Base-by-base conservation (phyloP, 2,888 invertebrate genomes). In the Ernsta delagoae region DNA sequence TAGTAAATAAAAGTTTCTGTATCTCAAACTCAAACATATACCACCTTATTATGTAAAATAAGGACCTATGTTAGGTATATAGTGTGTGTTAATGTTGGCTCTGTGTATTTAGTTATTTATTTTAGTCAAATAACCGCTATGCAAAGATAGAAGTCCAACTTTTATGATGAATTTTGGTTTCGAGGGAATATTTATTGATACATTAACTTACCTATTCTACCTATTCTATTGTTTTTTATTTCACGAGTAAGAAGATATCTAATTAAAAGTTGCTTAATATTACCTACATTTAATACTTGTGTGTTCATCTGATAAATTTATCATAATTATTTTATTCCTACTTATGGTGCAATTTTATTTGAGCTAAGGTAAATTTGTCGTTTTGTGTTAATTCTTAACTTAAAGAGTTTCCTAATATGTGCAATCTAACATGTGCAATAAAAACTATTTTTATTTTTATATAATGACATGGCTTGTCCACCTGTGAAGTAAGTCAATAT, bases 41-140 rank as follows among this genome's bases (percentile, higher is more conserved):
- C 92, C 92, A 91, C 92, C 92, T 91, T 92, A 91, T 91, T 90
- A 68, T 36, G 78, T 77, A 85, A 50, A 54, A 90, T 91, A 91
- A 90, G 90, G 90, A 82, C 80, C 75, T 81, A 77, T 82, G 86
- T 88, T 89, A 89, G 88, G 89, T 87, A 83, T 87, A 83, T 80
- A 81, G 71, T 77, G 75, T 79, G 75, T 45, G 50, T 67, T 68
- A 31, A 82, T 77, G 78, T 79, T 76, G 75, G 70, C 79, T 65
- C 86, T 87, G 84, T 89, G 87, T 89, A 86, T 87, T 79, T 87
- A 88, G 87, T 89, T 89, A 90, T 89, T 90, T 90, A 90, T 89
- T 68, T 85, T 69, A 75, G 72, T 75, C 79, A 85, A 88, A 89
- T 89, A 89, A 90, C 81, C 79, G 81, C 81, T 78, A 85, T 87